Evolutionary conservation across 2,113 vertebrate species (phyloP).

Genomic region (Phasianus colchicus): DNA sequence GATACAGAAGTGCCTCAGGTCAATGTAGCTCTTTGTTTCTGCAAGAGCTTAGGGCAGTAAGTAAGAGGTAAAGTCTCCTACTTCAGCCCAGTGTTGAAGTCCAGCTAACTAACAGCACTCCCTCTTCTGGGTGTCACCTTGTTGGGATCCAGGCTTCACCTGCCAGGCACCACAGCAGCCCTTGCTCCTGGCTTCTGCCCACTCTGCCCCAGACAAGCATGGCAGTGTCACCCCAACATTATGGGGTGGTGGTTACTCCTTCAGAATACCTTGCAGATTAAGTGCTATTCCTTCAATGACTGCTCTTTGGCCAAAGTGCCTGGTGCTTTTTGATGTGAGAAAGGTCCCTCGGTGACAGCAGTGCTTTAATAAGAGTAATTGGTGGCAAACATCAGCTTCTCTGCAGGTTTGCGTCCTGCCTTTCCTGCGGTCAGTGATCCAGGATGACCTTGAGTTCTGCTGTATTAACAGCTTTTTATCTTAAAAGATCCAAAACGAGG

Average conservation of each 20-base stretch:
- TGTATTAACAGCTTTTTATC: conserved; percentile 1
- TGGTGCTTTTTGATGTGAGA: not conserved
- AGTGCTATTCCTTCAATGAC: not conserved
- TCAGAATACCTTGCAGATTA: not conserved
- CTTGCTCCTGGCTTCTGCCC: not conserved
- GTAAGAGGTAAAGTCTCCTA: too few species aligned
- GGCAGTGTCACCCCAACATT: not conserved
- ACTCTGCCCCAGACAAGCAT: not conserved
- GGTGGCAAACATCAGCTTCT: not conserved
- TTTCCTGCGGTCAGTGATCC: not conserved
- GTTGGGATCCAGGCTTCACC: not conserved
- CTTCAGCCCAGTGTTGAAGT: not conserved
- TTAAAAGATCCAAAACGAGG: not conserved
- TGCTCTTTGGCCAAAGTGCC: not conserved
- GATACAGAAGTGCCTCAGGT: too few species aligned
- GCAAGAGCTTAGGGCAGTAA: too few species aligned
- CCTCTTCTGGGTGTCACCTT: not conserved
- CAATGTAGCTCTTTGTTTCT: too few species aligned
- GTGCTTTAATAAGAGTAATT: not conserved
- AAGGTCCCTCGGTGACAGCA: not conserved
- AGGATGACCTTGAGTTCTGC: not conserved
- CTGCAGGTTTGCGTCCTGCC: not conserved
- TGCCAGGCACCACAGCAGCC: not conserved
- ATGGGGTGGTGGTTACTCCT: not conserved
- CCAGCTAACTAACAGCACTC: not conserved